These are phyloP conservation scores for Python bivittatus DNA, from an alignment of 2,113 vertebrate species.

Conservation along the genomic window DNA sequence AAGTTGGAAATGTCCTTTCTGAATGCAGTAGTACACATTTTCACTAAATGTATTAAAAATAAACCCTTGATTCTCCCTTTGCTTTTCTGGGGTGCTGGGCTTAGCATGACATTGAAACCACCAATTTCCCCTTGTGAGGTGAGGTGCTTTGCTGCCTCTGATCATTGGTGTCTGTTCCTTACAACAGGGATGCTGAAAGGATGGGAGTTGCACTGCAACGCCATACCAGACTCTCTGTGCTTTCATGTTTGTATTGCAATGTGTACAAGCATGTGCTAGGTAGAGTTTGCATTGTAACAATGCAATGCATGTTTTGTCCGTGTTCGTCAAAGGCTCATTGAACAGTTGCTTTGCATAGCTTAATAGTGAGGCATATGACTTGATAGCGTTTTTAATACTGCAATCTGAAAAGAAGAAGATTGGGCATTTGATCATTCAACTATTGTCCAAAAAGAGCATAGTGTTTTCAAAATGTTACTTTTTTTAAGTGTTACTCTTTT, in stretches of 20 bases:
- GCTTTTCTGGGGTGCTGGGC: too few species aligned
- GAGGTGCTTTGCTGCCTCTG: too few species aligned
- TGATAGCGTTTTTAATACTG: background rate
- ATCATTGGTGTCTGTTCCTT: too few species aligned
- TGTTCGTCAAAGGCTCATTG: background rate
- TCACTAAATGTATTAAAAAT: too few species aligned
- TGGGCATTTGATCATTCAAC: background rate
- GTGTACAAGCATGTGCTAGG: background rate
- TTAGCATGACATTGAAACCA: too few species aligned
- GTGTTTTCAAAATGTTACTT: background rate
- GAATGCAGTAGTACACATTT: too few species aligned
- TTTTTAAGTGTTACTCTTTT: background rate
- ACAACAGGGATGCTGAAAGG: too few species aligned
- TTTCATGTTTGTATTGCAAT: background rate
- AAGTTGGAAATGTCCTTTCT: too few species aligned
- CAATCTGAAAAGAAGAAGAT: background rate
- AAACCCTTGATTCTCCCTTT: too few species aligned
- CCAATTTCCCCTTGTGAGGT: too few species aligned
- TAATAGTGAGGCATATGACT: background rate
- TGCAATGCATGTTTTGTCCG: background rate
- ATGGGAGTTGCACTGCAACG: too few species aligned
- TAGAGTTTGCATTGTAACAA: background rate
- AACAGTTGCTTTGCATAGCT: background rate
- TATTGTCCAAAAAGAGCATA: background rate
- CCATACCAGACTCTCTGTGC: too few species aligned